Evolutionary conservation across 2,797 vertebrate species (phyloP).

Genomic region (Ataeniobius toweri): DNA sequence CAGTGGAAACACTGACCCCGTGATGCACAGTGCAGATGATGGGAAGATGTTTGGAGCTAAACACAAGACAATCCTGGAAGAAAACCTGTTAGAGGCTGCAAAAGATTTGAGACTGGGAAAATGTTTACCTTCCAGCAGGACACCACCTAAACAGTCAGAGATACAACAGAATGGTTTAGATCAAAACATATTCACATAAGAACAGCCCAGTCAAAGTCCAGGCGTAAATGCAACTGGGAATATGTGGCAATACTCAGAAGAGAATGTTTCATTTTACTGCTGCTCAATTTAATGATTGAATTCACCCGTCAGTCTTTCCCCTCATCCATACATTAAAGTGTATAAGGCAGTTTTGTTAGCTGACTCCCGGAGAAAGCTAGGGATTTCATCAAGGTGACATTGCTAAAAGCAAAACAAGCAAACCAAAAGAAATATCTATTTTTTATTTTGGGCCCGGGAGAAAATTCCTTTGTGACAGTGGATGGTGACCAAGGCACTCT

Average conservation of each 20-base stretch:
- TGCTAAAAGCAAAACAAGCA: conserved; percentile 18
- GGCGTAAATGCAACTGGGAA: not conserved
- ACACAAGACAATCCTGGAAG: not conserved
- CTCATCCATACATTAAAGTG: conserved; percentile 52
- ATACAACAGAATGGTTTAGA: not conserved
- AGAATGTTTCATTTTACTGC: conserved; percentile 42
- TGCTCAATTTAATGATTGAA: conserved; percentile 41
- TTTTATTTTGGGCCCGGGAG: conserved; percentile 41
- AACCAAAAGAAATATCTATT: conserved; percentile 17
- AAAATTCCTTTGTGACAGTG: conserved; percentile 52
- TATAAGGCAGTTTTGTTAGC: conserved; percentile 14
- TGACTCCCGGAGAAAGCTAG: conserved; percentile 43
- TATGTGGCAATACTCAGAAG: conserved; percentile 30
- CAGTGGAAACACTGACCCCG: too few relatives aligned
- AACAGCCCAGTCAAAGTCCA: not conserved
- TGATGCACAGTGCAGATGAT: too few relatives aligned
- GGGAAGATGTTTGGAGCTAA: not conserved
- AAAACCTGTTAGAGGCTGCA: too few relatives aligned
- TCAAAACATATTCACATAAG: not conserved
- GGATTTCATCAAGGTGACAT: conserved; percentile 70
- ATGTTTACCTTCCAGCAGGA: not conserved
- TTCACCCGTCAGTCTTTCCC: conserved; percentile 27
- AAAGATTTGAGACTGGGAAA: not conserved
- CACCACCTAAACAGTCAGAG: not conserved
- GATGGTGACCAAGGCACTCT: conserved; percentile 57